Evolutionary conservation across 1,140 invertebrate species (phyloP), one percentile per base, ranked within the genome.

Genomic region (Drosophila lowei): DNA sequence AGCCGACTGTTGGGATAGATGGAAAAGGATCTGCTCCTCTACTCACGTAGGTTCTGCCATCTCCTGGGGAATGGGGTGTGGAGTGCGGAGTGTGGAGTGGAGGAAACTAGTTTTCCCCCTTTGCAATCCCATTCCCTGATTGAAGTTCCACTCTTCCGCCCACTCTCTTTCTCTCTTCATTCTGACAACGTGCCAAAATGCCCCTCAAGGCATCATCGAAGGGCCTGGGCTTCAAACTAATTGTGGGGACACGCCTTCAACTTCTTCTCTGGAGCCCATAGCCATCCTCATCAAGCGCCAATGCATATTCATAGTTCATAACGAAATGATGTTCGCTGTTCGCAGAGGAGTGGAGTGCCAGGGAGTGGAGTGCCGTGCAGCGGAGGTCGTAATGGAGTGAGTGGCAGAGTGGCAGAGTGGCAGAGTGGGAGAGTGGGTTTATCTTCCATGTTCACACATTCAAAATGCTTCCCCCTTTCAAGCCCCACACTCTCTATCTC

Each of bases 251-350:
- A 78, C 76, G 76, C 59, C 73, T 50, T 30, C 53, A 56, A 68
- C 43, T 67, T 18, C 5, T 46, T 41, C 6, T 23, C 13, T 11
- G 34, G n/a, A 30, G 30, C 11, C 6, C 6, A 44, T 11, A 13
- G 23, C 41, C 21, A 21, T 65, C 58, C 77, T 66, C 72, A 79
- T 79, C 77, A 79, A 67, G 64, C 44, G 38, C 25, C 72, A 64
- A 76, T 83, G 79, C 80, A 83, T 83, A 83, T 83, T 83, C 80
- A 83, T 83, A 76, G 65, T 76, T 38, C 76, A 72, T 83, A 79
- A 83, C 62, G 56, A 64, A 58, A 57, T 58, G 58, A 44, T 21
- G 41, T 30, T 13, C 30, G 30, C 8, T 30, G 30, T 9, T 30
- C 30, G 8, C 6, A 21, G 30, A n/a, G 48, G 13, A 18, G 54